Base-by-base conservation (phyloP, 2,797 vertebrate species). In the Momotus momota region DNA sequence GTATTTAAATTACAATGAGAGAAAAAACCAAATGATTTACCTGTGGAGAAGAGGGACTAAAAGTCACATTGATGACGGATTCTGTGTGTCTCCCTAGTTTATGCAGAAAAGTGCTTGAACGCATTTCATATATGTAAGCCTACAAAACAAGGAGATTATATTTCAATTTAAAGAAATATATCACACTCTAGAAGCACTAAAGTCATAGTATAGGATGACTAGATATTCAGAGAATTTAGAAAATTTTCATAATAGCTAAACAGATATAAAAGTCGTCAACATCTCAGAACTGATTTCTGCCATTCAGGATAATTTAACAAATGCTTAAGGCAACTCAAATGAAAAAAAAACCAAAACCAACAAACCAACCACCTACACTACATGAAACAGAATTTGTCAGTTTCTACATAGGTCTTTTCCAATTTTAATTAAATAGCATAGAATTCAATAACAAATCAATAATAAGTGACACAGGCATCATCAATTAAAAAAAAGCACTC, bases 61-160 rank as follows among this genome's bases (percentile, higher is more conserved):
- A 99, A 74, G 98, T 95, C 90, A 99, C 98, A 31, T 88, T 97
- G n/a, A 97, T 96, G 67, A 99, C 98, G 0, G 98, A 97, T 65
- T 98, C 99, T 12, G 98, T 98, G 93, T 99, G 98, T 95, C 98
- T 98, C 5, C 98, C 93, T 55, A 99, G 98, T 72, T 98, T 99
- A 95, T 98, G 97, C 33, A 98, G 98, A 96, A 98, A 99, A 67
- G 97, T 98, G 95, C 98, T 98, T 65, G 98, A 98, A 60, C 94
- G 96, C 95, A 98, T 96, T 57, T 99, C 99, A 73, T 99, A 99
- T 69, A 99, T 38, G 29, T 98, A 98, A 17, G 96, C 98, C 98
- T 98, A 55, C 83, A 96, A 89, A 96, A 23, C 7, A 96, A 20
- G 9, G 14, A 64, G 38, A 35, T 35, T 14, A 19, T 11, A 12